Evolutionary conservation across 1,140 invertebrate species (phyloP), one percentile per base, ranked within the genome.

Genomic region (Rhopalosiphum maidis): DNA sequence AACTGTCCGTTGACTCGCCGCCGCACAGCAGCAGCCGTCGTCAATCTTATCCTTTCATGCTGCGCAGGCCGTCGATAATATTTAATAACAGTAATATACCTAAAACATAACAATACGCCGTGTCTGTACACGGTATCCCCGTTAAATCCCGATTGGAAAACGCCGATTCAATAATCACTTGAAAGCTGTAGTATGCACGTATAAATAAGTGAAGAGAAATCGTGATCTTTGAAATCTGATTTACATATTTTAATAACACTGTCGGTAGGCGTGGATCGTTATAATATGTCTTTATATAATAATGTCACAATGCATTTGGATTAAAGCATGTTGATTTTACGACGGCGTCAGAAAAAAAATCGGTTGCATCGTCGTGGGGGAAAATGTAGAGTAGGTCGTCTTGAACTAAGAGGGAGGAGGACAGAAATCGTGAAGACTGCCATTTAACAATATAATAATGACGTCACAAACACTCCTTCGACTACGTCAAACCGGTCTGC

Each of bases 311-410:
- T 25, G 85, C 15, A 9, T 86, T 86, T 46, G 5, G 85, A 43
- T 86, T 46, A 77, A n/a, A 77, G 30, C 18, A 86, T 86, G 85
- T 46, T 46, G 25, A 86, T 86, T 86, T 86, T 46, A 86, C 4
- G 37, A 86, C 37, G 7, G 35, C 35, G 43, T 89, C 9, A 35
- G 37, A n/a, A 48, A 88, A 91, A 55, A 91, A 91, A 91, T 22
- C 7, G 7, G 2, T 82, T 82, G n/a, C 30, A n/a, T 2, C 51
- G 77, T 86, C 37, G 55, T 55, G 91, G 60, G 68, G 68, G 68
- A 54, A 92, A 82, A 92, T 25, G 30, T 92, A 48, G 91, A 82
- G 91, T 82, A 92, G 91, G 91, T 92, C 91, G 77, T 86, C 91
- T 85, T 93, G 41, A 11, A 48, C 30, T 7, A 48, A n/a, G 30